phyloP scores from a whole-genome alignment of 2,113 vertebrate genomes.

The Hiodon alosoides region DNA sequence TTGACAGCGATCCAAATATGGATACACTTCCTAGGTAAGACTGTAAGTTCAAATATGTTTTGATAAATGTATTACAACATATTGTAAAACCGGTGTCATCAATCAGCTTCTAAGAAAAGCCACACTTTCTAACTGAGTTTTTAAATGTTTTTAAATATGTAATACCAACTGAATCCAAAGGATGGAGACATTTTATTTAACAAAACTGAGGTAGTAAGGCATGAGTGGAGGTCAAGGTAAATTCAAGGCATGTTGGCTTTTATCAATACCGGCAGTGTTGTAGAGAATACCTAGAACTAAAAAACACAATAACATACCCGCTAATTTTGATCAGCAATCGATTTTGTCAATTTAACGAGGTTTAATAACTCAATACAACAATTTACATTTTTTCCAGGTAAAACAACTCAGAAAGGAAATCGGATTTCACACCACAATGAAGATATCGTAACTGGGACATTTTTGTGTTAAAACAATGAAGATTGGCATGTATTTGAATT shows the following conservation, averaged over 20 bases:
- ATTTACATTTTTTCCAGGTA: too few relatives aligned
- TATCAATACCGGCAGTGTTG: neutral
- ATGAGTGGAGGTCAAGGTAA: constrained; percentile 7
- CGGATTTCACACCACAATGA: too few relatives aligned
- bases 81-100: neutral
- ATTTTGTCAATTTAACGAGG: too few relatives aligned
- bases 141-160: neutral
- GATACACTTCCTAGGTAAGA: constrained; percentile 61
- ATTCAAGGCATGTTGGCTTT: neutral
- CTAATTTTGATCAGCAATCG: too few relatives aligned
- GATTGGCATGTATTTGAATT: too few relatives aligned
- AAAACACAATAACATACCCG: too few relatives aligned
- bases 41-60: neutral
- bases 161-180: neutral
- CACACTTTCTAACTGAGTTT: neutral
- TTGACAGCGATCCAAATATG: constrained; percentile 55
- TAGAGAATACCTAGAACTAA: too few relatives aligned
- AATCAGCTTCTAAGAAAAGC: too few relatives aligned
- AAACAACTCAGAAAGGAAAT: too few relatives aligned
- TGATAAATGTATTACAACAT: neutral
- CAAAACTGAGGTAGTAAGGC: neutral
- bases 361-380: too few relatives aligned
- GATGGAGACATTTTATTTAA: constrained; percentile 12
- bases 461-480: too few relatives aligned
- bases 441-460: too few relatives aligned